Evolutionary conservation across 2,797 vertebrate genomes (phyloP), one percentile per base, ranked within the genome.

Genomic region (Allobates femoralis): DNA sequence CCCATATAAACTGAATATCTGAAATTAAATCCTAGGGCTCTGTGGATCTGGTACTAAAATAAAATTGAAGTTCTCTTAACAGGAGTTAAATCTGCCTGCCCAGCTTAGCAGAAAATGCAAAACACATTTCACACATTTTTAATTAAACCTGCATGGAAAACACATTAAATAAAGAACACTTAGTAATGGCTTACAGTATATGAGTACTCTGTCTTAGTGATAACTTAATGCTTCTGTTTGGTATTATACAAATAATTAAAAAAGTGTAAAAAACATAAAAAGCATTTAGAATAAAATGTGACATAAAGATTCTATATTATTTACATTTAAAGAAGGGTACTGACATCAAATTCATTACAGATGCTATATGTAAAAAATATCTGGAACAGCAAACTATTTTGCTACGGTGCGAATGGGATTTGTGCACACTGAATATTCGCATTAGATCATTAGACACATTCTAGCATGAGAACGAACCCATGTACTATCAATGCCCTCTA

Each of bases 41-140:
- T 14, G 71, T 76, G 71, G 85, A 60, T 86, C 85, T 82, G 69
- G 79, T 75, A 66, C 55, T 75, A 71, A 64, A 76, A 82, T 86
- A 86, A 86, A 86, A 76, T 66, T 34, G 15, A 67, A 76, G 56
- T 75, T 62, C 53, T 50, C 73, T 67, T 66, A 77, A n/a, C 60
- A 77, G 50, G 58, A 86, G n/a, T n/a, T 71, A 69, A 86, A 69
- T 83, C 73, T 67, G 85, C 60, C 60, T 23, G 23, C 41, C 73
- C 28, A 81, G 32, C 73, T 37, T 18, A 73, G 15, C 51, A 37
- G 41, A 67, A 86, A 83, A 86, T 82, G 71, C 80, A 83, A 77
- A 86, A 81, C 85, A 83, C 85, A 86, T 86, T 86, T 86, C 85
- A 81, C 85, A 86, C 79, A 76, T 86, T 86, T 81, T 86, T 86